Evolutionary conservation across 2,113 vertebrate species (phyloP).

Genomic region (Hippocampus zosterae): DNA sequence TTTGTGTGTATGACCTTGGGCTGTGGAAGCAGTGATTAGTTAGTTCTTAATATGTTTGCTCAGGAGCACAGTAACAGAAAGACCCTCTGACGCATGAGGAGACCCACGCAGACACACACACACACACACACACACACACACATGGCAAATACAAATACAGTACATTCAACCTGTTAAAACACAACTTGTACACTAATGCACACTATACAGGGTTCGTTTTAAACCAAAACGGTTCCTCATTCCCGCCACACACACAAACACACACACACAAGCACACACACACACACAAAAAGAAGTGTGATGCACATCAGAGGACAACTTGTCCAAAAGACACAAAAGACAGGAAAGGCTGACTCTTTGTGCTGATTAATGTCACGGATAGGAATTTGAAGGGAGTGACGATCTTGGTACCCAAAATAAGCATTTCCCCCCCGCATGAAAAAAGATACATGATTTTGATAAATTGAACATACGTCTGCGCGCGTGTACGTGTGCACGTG

Average conservation of each 20-base stretch:
- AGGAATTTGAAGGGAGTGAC: slow-evolving; percentile 46
- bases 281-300: slow-evolving; percentile 28
- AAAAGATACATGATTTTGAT: slow-evolving; percentile 15
- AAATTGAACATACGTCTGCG: slow-evolving; percentile 8
- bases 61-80: slow-evolving; percentile 66
- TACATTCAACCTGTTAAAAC: slow-evolving; percentile 21
- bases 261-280: slow-evolving; percentile 9
- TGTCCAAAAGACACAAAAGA: slow-evolving; percentile 6
- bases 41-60: slow-evolving; percentile 76
- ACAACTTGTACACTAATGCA: slow-evolving; percentile 22
- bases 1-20: slow-evolving; percentile 49
- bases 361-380: slow-evolving; percentile 31
- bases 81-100: slow-evolving; percentile 72
- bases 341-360: slow-evolving; percentile 20
- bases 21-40: slow-evolving; percentile 75
- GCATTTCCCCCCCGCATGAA: not conserved
- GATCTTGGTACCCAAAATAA: not conserved
- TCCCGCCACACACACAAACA: slow-evolving; percentile 20
- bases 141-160: slow-evolving; percentile 32
- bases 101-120: slow-evolving; percentile 21
- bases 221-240: slow-evolving; percentile 8
- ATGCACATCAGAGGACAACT: slow-evolving; percentile 41
- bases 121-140: slow-evolving; percentile 32
- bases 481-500: slow-evolving; percentile 6
- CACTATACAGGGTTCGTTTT: slow-evolving; percentile 19